These are phyloP conservation scores for Orius insidiosus DNA, from an alignment of 1,140 invertebrate species.

Conservation along the genomic window DNA sequence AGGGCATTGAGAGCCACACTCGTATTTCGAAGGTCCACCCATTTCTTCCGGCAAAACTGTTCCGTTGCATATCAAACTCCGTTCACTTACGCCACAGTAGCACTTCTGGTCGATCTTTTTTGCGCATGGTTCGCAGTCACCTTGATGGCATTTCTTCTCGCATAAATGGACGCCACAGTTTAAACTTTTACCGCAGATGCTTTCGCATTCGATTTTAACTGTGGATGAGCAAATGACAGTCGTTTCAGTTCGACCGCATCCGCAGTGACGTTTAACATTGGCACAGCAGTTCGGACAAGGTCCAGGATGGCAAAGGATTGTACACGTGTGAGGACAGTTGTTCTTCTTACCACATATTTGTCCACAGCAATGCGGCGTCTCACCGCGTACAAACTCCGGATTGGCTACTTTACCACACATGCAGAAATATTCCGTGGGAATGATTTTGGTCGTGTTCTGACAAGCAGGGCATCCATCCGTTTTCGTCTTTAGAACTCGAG, in stretches of 20 bases:
- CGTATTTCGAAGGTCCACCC: conserved; percentile 24
- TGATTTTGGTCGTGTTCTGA: conserved; percentile 47
- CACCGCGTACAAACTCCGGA: conserved; percentile 49
- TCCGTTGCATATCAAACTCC: conserved; percentile 32
- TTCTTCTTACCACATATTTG: conserved; percentile 54
- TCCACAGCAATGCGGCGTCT: conserved; percentile 76
- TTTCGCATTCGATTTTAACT: conserved; percentile 48
- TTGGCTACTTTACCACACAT: conserved; percentile 61
- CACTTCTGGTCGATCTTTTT: conserved; percentile 36
- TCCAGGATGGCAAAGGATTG: conserved; percentile 75
- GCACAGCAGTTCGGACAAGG: conserved; percentile 49
- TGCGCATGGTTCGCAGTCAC: conserved; percentile 30
- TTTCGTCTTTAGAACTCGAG: conserved; percentile 56
- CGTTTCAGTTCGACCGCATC: conserved; percentile 50
- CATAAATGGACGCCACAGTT: conserved; percentile 48
- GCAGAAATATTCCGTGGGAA: conserved; percentile 61
- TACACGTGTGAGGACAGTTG: conserved; percentile 69
- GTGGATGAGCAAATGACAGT: conserved; percentile 52
- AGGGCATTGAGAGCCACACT: conserved; percentile 50
- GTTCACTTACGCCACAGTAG: conserved; percentile 33
- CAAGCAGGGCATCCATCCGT: conserved; percentile 84
- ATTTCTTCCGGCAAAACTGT: conserved; percentile 6
- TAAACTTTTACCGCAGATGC: conserved; percentile 47
- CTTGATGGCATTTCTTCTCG: conserved; percentile 35
- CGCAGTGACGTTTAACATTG: conserved; percentile 41